Evolutionary conservation across 2,797 vertebrate genomes (phyloP).

Genomic region (Arrhamphus sclerolepis): DNA sequence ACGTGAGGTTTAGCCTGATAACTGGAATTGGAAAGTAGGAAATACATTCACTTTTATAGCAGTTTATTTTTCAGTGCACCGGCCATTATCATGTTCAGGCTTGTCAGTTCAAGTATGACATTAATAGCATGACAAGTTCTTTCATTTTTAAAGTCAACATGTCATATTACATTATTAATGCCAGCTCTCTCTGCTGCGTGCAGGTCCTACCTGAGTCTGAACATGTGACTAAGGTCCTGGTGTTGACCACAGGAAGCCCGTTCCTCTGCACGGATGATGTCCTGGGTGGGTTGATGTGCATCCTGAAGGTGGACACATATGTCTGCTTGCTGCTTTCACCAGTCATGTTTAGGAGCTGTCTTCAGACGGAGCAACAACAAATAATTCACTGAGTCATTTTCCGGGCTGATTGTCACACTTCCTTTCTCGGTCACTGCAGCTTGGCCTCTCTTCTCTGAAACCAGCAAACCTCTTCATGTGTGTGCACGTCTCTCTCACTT

Average conservation of each 20-base stretch:
- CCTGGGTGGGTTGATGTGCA: conserved; percentile 59
- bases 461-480: background rate
- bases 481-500: conserved; percentile 11
- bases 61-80: background rate
- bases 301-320: conserved; percentile 76
- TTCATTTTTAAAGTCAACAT: conserved; percentile 2
- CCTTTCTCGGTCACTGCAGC: conserved; percentile 35
- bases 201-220: conserved; percentile 49
- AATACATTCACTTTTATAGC: background rate
- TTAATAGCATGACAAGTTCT: background rate
- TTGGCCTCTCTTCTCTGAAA: conserved; percentile 22
- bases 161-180: background rate
- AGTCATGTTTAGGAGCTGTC: conserved; percentile 64
- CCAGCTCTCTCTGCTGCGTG: background rate
- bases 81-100: conserved; percentile 19
- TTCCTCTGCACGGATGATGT: conserved; percentile 17
- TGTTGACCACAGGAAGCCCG: background rate
- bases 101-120: conserved; percentile 13
- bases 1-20: background rate
- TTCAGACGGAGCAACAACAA: conserved; percentile 20
- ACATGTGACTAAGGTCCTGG: conserved; percentile 7
- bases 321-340: conserved; percentile 49
- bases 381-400: conserved; percentile 62
- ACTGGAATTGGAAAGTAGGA: too few species aligned
- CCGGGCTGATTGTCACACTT: conserved; percentile 58